phyloP scores from a whole-genome alignment of 2,888 invertebrate genomes.

The Protula sp. region DNA sequence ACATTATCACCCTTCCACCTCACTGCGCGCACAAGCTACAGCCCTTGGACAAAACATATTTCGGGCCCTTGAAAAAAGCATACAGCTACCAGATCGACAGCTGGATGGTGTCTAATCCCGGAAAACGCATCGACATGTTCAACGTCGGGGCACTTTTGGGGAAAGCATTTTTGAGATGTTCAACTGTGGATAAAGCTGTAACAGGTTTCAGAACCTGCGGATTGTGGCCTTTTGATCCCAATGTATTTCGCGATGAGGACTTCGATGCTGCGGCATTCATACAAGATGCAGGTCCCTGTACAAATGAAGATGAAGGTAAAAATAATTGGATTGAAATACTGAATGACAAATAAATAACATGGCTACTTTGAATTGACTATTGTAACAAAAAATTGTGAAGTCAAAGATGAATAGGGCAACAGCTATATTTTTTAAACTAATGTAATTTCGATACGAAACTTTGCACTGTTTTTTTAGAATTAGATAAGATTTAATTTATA shows the following conservation, averaged over 20 bases:
- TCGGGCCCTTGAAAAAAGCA: constrained; percentile 26
- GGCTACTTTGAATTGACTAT: too few species aligned
- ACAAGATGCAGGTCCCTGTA: background rate
- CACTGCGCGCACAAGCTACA: constrained; percentile 41
- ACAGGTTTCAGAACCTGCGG: constrained; percentile 19
- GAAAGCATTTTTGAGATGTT: constrained; percentile 21
- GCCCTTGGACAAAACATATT: constrained; percentile 28
- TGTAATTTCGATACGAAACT: too few species aligned
- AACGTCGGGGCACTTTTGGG: constrained; percentile 22
- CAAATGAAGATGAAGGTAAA: too few species aligned
- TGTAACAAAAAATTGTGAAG: too few species aligned
- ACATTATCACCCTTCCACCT: constrained; percentile 45
- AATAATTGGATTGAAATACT: too few species aligned
- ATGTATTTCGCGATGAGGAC: constrained; percentile 18
- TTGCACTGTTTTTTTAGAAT: too few species aligned
- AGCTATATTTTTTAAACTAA: too few species aligned
- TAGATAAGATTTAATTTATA: too few species aligned
- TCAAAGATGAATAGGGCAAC: too few species aligned
- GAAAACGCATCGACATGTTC: constrained; percentile 17
- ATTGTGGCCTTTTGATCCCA: constrained; percentile 17
- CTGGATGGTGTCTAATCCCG: constrained; percentile 25
- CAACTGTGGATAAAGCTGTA: constrained; percentile 18
- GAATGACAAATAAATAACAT: too few species aligned
- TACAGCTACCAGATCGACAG: constrained; percentile 21
- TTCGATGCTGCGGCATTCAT: constrained; percentile 10